These are phyloP conservation scores for Marmota monax DNA, from an alignment of 2,113 vertebrate genomes.

Conservation along the genomic window DNA sequence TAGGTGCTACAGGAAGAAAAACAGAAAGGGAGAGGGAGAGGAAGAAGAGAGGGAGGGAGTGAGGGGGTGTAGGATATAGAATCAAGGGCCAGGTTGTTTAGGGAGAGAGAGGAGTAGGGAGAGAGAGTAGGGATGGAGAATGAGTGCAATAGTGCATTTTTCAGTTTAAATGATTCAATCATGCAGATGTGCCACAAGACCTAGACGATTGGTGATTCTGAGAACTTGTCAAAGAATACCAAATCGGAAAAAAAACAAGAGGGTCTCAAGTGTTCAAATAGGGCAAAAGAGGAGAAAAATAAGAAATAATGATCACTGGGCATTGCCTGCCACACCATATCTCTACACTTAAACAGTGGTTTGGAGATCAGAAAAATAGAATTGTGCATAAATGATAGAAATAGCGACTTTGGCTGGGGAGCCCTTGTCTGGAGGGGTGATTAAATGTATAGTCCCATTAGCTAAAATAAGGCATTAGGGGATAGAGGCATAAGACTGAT, in stretches of 20 bases:
- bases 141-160: not conserved
- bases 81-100: not conserved
- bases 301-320: not conserved
- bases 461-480: not conserved
- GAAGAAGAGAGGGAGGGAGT: no score
- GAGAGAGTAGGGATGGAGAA: not conserved
- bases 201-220: not conserved
- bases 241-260: slow-evolving; percentile 17
- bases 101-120: not conserved
- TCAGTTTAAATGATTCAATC: not conserved
- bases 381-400: not conserved
- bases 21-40: not conserved
- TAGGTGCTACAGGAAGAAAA: not conserved
- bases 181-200: not conserved
- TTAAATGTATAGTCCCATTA: not conserved
- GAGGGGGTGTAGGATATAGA: not conserved
- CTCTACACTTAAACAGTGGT: not conserved
- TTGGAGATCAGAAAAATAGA: not conserved
- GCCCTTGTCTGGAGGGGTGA: not conserved
- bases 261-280: not conserved
- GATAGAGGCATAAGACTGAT: not conserved
- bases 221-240: not conserved
- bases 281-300: not conserved
- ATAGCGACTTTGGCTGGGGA: not conserved
- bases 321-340: not conserved